Conservation (phyloP, 2,888 invertebrate species). For the Macaria notata region DNA sequence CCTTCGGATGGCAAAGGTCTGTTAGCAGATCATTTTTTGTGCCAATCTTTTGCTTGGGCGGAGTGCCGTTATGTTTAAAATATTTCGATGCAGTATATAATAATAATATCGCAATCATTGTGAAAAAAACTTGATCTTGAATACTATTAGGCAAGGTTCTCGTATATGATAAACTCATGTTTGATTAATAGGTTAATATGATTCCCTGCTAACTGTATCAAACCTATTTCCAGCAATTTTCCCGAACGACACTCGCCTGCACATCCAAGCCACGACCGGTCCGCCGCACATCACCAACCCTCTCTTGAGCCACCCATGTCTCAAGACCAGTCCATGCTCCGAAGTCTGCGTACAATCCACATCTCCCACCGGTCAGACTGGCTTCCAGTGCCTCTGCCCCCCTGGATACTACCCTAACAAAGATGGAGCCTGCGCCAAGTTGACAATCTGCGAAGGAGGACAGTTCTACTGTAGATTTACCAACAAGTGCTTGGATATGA, state of each 20-base stretch:
- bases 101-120: too few species aligned
- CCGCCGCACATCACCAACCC: constrained; percentile 39
- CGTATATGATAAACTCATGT: too few species aligned
- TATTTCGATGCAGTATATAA: too few species aligned
- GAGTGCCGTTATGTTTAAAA: too few species aligned
- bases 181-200: too few species aligned
- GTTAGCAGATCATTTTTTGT: too few species aligned
- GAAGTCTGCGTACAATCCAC: constrained; percentile 85
- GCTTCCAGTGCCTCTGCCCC: constrained; percentile 84
- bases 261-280: constrained; percentile 51
- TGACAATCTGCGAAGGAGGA: constrained; percentile 72
- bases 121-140: too few species aligned
- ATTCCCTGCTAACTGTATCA: too few species aligned
- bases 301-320: constrained; percentile 80
- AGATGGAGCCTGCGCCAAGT: constrained; percentile 80
- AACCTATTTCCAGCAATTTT: constrained; percentile 68
- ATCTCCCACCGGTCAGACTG: constrained; percentile 32
- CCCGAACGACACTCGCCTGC: constrained; percentile 67
- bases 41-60: too few species aligned
- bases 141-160: too few species aligned
- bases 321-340: constrained; percentile 85
- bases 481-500: constrained; percentile 64
- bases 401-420: constrained; percentile 80
- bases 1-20: too few species aligned
- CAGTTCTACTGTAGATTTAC: constrained; percentile 72